These are phyloP conservation scores for Piaya cayana DNA, from an alignment of 2,113 vertebrate genomes.

Conservation along the genomic window DNA sequence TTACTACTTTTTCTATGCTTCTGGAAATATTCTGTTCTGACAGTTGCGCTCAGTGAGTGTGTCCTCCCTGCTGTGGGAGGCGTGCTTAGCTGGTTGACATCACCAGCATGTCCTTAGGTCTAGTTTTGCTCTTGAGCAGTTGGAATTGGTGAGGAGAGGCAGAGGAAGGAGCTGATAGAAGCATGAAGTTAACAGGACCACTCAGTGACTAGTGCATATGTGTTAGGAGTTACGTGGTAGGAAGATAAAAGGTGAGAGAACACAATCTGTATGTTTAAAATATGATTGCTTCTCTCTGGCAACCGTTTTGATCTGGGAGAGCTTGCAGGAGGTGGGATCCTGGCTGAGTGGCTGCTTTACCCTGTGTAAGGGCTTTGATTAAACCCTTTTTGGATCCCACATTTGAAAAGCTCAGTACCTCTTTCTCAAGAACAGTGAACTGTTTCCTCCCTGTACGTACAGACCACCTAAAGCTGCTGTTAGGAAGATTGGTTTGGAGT, in stretches of 20 bases:
- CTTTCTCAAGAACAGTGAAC: not conserved
- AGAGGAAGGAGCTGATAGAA: not conserved
- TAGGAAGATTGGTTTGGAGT: not conserved
- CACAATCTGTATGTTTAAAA: not conserved
- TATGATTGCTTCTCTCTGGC: not conserved
- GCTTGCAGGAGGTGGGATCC: not conserved
- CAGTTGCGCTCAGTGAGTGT: not conserved
- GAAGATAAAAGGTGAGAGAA: not conserved
- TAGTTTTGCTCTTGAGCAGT: not conserved
- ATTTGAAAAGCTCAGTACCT: not conserved
- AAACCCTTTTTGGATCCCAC: not conserved
- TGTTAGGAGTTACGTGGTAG: not conserved
- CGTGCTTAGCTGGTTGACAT: not conserved
- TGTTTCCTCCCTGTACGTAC: not conserved
- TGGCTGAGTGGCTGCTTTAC: not conserved
- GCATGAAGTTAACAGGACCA: not conserved
- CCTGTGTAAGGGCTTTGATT: not conserved
- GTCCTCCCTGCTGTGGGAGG: not conserved
- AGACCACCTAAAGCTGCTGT: not conserved
- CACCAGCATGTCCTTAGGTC: not conserved
- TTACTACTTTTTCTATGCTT: not conserved
- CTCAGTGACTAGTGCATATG: rapidly evolving
- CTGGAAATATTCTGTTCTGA: not conserved
- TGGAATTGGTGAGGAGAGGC: not conserved
- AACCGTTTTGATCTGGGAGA: not conserved